These are phyloP conservation scores for Girardia tigrina DNA, from an alignment of 2,888 invertebrate species.

Conservation along the genomic window DNA sequence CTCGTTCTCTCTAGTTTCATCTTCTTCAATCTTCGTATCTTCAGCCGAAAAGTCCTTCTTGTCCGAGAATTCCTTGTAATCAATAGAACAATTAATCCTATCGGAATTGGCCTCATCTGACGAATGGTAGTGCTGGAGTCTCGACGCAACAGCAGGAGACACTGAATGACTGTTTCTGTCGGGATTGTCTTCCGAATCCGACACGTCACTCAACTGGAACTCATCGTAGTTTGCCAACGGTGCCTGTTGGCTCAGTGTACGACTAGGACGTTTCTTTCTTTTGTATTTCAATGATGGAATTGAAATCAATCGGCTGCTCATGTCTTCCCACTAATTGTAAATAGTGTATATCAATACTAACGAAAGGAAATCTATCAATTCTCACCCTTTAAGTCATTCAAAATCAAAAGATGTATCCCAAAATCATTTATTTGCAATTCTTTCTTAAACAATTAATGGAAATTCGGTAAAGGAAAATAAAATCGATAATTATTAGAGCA, in stretches of 20 bases:
- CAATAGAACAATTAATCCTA: too few species aligned
- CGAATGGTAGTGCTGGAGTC: background rate
- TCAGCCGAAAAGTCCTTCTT: too few species aligned
- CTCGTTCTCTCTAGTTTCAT: background rate
- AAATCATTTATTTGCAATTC: background rate
- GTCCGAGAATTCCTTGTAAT: too few species aligned
- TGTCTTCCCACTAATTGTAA: background rate
- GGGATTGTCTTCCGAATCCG: constrained; percentile 23
- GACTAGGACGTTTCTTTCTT: background rate
- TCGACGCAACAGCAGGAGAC: background rate
- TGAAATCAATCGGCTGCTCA: background rate
- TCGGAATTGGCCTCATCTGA: background rate
- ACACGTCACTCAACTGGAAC: constrained; percentile 9
- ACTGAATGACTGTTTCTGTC: background rate
- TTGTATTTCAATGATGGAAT: constrained; percentile 12
- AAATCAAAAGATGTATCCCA: background rate
- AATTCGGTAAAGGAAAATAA: background rate
- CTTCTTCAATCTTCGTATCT: background rate
- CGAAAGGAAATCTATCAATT: background rate
- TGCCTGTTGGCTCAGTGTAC: background rate
- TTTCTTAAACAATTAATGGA: background rate
- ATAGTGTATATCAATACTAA: background rate
- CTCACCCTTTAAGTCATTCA: background rate
- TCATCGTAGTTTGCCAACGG: constrained; percentile 12
- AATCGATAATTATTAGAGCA: background rate